Evolutionary conservation across 2,888 invertebrate genomes (phyloP).

Genomic region (Dicranocentrus wangi): DNA sequence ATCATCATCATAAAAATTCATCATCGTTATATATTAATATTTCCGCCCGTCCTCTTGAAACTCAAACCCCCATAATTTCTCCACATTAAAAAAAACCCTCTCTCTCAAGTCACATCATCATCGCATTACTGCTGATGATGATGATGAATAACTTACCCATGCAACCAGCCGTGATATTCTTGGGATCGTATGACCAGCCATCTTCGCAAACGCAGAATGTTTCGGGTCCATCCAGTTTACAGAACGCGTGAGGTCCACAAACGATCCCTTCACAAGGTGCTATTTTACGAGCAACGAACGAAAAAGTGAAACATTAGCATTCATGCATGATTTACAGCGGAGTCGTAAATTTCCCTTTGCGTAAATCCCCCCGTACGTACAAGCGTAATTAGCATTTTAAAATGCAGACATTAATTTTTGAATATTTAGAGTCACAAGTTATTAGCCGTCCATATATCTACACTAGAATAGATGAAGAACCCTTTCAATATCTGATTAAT

Average conservation of each 20-base stretch:
- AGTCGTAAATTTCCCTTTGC: no score
- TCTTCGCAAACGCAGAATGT: constrained; percentile 94
- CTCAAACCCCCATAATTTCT: no score
- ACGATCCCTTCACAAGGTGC: constrained; percentile 94
- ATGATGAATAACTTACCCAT: constrained; percentile 77
- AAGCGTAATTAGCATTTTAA: no score
- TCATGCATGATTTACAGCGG: no score
- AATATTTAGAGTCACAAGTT: no score
- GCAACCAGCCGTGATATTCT: constrained; percentile 90
- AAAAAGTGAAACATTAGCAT: no score
- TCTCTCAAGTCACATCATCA: neutral
- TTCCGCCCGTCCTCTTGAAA: neutral
- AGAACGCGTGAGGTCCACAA: constrained; percentile 89
- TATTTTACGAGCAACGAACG: constrained; percentile 72
- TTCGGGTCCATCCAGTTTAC: constrained; percentile 88
- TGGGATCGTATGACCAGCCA: constrained; percentile 94
- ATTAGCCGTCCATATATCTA: no score
- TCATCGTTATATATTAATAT: neutral
- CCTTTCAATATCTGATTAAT: no score
- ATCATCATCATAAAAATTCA: neutral
- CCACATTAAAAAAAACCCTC: neutral
- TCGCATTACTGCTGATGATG: neutral
- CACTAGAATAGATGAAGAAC: no score
- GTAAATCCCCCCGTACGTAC: no score
- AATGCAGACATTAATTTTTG: no score